Evolutionary conservation across 2,797 vertebrate species (phyloP), one percentile per base, ranked within the genome.

Genomic region (Semaprochilodus insignis): DNA sequence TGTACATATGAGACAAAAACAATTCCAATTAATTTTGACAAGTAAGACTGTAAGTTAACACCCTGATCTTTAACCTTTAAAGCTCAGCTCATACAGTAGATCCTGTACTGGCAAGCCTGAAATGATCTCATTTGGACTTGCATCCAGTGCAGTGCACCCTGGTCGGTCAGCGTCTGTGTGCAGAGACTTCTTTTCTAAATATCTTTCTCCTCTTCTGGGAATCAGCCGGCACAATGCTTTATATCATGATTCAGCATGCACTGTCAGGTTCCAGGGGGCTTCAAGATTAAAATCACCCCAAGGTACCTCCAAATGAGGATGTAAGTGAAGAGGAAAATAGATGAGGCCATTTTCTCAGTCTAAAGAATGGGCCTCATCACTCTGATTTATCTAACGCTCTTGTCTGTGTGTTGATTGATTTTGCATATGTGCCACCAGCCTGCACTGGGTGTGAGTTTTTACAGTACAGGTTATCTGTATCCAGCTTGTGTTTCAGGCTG

Each of bases 401-500:
- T 71, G 69, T 25, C 51, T 15, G 3, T 23, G 44, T 73, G 48
- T 55, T 73, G 71, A 73, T 55, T 73, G 71, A 73, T 31, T 27
- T 11, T 21, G 11, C 69, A 52, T 23, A 27, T 73, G 71, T 34
- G 1, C 16, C 16, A 27, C 27, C 48, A 55, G 51, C 15, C 23
- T 54, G 25, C 8, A 23, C 15, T 73, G 51, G 1, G 25, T 73
- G 48, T 25, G 36, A 51, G 69, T 6, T 54, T 31, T 73, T 25
- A 51, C 23, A 31, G 70, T 7, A 19, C 48, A 73, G 51, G 48
- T 73, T 73, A 11, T 8, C 25, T 54, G 16, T 25, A 16, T 27
- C 48, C 48, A 52, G 10, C 70, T 73, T n/a, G 14, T 31, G 71
- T 55, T 74, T 74, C 71, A 57, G 71, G n/a, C 69, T 48, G 19